Conservation (phyloP, 2,888 invertebrate species). For the Phoenoteleia sp. region DNA sequence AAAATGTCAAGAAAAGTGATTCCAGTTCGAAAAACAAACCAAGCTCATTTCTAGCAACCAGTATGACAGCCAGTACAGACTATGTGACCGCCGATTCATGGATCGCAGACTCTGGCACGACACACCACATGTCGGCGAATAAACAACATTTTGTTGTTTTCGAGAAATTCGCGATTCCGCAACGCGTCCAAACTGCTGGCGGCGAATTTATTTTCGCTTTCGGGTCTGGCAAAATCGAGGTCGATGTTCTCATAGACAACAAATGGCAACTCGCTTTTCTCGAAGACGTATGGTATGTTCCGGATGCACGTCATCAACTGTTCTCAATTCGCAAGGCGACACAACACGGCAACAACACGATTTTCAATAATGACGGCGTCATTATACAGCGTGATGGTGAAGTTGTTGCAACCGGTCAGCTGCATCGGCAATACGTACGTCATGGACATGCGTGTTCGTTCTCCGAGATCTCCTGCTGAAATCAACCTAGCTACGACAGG, state of each 20-base stretch:
- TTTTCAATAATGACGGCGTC: conserved; percentile 60
- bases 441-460: conserved; percentile 69
- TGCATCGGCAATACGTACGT: conserved; percentile 62
- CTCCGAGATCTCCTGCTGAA: conserved; percentile 51
- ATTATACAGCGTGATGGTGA: conserved; percentile 56
- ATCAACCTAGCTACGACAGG: conserved; percentile 67
- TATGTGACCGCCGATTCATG: conserved; percentile 61
- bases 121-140: conserved; percentile 57
- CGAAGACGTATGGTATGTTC: conserved; percentile 33
- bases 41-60: conserved; percentile 56
- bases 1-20: not conserved
- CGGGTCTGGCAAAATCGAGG: conserved; percentile 15
- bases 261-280: not conserved
- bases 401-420: conserved; percentile 62
- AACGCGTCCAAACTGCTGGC: conserved; percentile 59
- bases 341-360: conserved; percentile 62
- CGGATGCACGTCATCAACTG: conserved; percentile 56
- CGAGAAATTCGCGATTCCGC: conserved; percentile 56
- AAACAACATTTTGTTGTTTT: conserved; percentile 53
- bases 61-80: conserved; percentile 50
- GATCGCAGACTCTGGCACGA: conserved; percentile 57
- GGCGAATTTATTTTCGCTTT: conserved; percentile 55
- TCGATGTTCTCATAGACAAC: not conserved
- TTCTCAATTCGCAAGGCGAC: conserved; percentile 70
- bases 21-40: conserved; percentile 16